Conservation (phyloP, 2,797 vertebrate species). For the Tauraco hartlaubi region DNA sequence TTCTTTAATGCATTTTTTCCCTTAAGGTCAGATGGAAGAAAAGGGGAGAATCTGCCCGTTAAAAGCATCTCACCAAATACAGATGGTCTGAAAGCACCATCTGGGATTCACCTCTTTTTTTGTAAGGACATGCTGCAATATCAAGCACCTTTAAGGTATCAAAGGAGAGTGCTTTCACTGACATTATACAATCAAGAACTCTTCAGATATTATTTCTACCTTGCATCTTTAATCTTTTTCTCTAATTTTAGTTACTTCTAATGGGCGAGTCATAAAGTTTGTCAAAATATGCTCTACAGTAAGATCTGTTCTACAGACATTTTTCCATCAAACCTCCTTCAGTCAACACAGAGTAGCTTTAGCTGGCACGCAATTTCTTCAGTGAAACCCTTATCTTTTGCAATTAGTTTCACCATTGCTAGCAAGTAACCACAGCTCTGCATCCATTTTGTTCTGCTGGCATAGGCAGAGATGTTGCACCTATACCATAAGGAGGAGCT, state of each 20-base stretch:
- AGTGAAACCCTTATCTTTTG: background rate
- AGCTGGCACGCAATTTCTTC: background rate
- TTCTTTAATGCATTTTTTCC: slow-evolving; percentile 61
- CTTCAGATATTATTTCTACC: background rate
- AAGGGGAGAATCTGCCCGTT: background rate
- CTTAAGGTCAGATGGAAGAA: slow-evolving; percentile 53
- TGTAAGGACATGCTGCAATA: background rate
- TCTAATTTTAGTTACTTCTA: slow-evolving; percentile 42
- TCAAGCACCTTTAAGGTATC: background rate
- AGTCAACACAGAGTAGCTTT: background rate
- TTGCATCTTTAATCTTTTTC: slow-evolving; percentile 33
- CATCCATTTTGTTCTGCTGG: background rate
- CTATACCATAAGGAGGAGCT: background rate
- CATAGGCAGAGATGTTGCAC: background rate
- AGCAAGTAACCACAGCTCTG: background rate
- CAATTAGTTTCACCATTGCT: background rate
- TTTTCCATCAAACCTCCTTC: background rate
- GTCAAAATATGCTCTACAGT: background rate
- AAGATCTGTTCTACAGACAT: background rate
- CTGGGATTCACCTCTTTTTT: slow-evolving; percentile 28
- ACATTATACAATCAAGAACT: background rate
- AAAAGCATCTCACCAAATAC: slow-evolving; percentile 47
- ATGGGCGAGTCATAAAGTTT: background rate
- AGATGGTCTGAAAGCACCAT: slow-evolving; percentile 19
- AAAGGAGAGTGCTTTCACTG: slow-evolving; percentile 17